Conservation (phyloP, 2,797 vertebrate genomes). For the Gallinago solitaria region DNA sequence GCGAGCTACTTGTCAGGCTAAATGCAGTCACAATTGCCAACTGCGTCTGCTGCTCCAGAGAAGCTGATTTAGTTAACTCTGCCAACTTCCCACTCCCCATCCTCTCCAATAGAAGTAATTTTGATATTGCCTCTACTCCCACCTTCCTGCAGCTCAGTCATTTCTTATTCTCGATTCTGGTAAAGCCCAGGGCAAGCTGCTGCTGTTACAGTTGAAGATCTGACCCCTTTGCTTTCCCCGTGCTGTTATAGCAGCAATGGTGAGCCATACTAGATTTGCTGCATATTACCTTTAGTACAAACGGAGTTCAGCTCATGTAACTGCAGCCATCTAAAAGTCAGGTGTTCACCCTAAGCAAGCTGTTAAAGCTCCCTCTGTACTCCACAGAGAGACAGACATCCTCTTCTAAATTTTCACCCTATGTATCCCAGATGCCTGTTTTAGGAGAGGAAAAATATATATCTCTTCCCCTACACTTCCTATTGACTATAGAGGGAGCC, state of each 20-base stretch:
- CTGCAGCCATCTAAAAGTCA: neutral
- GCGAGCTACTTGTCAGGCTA: neutral
- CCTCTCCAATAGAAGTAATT: neutral
- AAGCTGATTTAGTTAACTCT: neutral
- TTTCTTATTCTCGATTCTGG: neutral
- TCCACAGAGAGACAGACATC: neutral
- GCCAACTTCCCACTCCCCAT: neutral
- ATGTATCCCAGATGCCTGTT: neutral
- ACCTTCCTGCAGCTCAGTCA: neutral
- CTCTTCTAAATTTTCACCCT: neutral
- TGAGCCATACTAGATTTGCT: neutral
- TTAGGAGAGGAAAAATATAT: neutral
- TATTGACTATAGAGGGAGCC: neutral
- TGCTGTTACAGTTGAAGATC: neutral
- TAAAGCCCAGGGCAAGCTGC: neutral
- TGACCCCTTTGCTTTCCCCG: neutral
- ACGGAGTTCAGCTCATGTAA: neutral
- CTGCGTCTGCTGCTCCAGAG: neutral
- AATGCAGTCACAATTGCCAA: neutral
- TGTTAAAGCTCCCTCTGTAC: neutral
- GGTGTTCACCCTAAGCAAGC: neutral
- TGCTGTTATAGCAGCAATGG: neutral
- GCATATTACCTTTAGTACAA: neutral
- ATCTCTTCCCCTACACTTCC: neutral
- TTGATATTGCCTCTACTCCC: neutral